Conservation (phyloP, 2,797 vertebrate species). For the Odontamblyopus rebecca region DNA sequence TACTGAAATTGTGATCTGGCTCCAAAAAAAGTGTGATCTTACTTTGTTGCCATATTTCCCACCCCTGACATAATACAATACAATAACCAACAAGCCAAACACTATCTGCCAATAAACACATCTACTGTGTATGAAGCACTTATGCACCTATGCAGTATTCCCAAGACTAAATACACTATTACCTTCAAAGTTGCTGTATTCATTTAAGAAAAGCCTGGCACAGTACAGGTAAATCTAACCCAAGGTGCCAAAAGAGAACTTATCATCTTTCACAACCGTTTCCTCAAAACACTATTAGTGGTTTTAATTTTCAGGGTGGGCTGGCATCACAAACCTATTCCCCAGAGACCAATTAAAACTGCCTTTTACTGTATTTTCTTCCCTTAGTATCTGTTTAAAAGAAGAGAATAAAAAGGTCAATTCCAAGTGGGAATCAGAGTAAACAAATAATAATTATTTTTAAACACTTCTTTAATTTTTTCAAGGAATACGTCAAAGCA, state of each 20-base stretch:
- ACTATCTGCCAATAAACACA: neutral
- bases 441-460: constrained; percentile 63
- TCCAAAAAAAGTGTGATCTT: too few relatives aligned
- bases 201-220: constrained; percentile 17
- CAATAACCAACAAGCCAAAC: neutral
- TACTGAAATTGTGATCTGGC: too few relatives aligned
- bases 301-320: constrained; percentile 55
- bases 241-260: constrained; percentile 40
- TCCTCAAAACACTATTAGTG: constrained; percentile 30
- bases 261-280: constrained; percentile 40
- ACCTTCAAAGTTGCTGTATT: neutral
- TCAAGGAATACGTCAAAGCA: constrained; percentile 54
- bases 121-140: neutral
- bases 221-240: constrained; percentile 28
- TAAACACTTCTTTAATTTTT: constrained; percentile 60
- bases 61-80: neutral
- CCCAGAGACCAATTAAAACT: constrained; percentile 68
- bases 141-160: neutral
- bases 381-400: constrained; percentile 57
- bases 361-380: constrained; percentile 53
- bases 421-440: constrained; percentile 43
- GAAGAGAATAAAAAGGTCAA: constrained; percentile 31
- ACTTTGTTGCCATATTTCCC: too few relatives aligned
- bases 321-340: constrained; percentile 48
- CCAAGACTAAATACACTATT: neutral